Evolutionary conservation across 1,140 invertebrate genomes (phyloP).

Genomic region (Brachionus asplanchnoidis): DNA sequence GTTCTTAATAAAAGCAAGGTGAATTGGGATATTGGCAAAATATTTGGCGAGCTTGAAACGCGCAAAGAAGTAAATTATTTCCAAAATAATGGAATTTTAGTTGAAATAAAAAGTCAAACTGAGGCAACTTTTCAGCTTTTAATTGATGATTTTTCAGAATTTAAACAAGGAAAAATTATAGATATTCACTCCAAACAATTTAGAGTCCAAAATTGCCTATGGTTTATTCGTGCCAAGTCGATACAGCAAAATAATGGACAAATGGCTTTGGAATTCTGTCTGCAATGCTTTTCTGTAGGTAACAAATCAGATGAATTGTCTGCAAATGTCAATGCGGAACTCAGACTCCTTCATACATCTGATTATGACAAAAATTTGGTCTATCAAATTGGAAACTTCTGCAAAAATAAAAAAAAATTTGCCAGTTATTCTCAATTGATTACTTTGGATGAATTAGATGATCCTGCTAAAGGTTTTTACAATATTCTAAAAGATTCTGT

Average conservation of each 20-base stretch:
- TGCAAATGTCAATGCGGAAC: neutral
- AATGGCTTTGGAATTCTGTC: neutral
- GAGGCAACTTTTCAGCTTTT: neutral
- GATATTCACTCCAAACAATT: neutral
- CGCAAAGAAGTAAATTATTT: neutral
- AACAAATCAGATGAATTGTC: neutral
- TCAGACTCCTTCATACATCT: neutral
- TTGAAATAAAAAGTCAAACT: neutral
- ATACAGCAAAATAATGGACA: neutral
- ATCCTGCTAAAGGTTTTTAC: neutral
- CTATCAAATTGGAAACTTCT: neutral
- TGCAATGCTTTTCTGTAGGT: neutral
- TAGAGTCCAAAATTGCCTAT: neutral
- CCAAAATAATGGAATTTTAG: neutral
- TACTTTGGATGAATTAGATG: neutral
- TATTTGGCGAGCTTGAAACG: neutral
- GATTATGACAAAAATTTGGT: neutral
- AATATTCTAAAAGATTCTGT: neutral
- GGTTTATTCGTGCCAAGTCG: neutral
- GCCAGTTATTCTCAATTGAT: neutral
- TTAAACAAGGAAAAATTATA: neutral
- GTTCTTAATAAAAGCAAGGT: neutral
- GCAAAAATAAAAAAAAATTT: neutral
- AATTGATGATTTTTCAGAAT: neutral
- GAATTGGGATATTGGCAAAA: neutral